These are phyloP conservation scores for Mantis religiosa DNA, from an alignment of 2,888 invertebrate species.

Conservation along the genomic window DNA sequence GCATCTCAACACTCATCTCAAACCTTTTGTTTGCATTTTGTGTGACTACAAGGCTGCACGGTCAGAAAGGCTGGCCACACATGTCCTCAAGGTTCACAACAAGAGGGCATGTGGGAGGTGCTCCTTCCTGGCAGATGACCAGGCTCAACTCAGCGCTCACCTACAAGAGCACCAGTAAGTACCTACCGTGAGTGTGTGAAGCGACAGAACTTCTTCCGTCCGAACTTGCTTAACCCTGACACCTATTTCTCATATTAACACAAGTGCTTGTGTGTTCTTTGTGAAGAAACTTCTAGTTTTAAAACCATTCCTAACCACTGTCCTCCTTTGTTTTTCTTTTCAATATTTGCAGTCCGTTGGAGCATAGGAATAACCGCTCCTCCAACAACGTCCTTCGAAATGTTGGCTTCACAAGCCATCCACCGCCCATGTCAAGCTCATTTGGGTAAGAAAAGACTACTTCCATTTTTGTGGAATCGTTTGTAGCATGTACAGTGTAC, in stretches of 20 bases:
- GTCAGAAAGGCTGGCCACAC: conserved; percentile 83
- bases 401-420: conserved; percentile 39
- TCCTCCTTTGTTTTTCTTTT: conserved; percentile 17
- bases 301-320: not conserved
- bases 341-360: conserved; percentile 53
- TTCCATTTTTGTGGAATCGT: conserved; percentile 14
- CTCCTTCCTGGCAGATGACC: conserved; percentile 80
- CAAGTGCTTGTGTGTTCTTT: not conserved
- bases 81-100: conserved; percentile 87
- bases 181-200: not conserved
- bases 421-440: conserved; percentile 37
- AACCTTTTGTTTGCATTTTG: conserved; percentile 83
- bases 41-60: conserved; percentile 93
- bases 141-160: conserved; percentile 72
- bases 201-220: not conserved
- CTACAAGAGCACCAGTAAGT: conserved; percentile 49
- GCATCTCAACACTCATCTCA: conserved; percentile 87
- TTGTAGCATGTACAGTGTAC: not conserved
- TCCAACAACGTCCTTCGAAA: conserved; percentile 47
- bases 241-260: not conserved
- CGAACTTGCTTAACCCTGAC: not conserved
- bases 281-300: not conserved
- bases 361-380: conserved; percentile 57
- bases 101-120: conserved; percentile 87
- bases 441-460: conserved; percentile 40